A percentile compares a stretch with the other conserved stretches of the same genome.
phyloP scores from a whole-genome alignment of 2,888 invertebrate species.

The Drosophila meridiana region DNA sequence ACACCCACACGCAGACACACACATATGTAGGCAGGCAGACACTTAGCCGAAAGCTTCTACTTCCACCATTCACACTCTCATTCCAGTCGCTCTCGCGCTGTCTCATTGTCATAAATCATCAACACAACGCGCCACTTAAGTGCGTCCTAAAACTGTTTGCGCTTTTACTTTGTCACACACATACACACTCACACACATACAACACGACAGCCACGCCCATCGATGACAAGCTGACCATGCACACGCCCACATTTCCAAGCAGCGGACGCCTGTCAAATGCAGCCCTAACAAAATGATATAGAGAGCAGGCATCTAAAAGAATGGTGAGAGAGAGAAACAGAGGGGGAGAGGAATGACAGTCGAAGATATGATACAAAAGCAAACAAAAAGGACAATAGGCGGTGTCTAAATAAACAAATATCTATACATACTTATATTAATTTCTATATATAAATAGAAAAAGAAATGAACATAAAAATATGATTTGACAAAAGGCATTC shows the following conservation, averaged over 20 bases:
- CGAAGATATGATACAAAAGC: slow-evolving; percentile 35
- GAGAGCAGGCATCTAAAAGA: slow-evolving; percentile 9
- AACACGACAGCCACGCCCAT: slow-evolving; percentile 51
- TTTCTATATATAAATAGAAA: slow-evolving; percentile 27
- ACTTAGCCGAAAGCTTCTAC: slow-evolving; percentile 56
- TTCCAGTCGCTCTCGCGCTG: slow-evolving; percentile 13
- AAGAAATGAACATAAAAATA: slow-evolving; percentile 40
- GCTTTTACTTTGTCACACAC: slow-evolving; percentile 67
- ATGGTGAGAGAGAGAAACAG: neutral
- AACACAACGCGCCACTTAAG: slow-evolving; percentile 77
- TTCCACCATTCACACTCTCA: slow-evolving; percentile 19
- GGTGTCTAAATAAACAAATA: slow-evolving; percentile 34
- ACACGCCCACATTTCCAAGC: slow-evolving; percentile 55
- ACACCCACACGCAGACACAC: slow-evolving; percentile 17
- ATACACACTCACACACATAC: slow-evolving; percentile 18
- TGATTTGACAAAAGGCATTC: slow-evolving; percentile 51
- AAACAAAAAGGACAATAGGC: slow-evolving; percentile 25
- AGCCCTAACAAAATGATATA: slow-evolving; percentile 45
- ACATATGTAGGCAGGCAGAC: slow-evolving; percentile 51
- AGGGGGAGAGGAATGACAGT: neutral
- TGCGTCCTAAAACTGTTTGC: slow-evolving; percentile 77
- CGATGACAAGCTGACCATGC: slow-evolving; percentile 62
- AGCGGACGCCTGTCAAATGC: slow-evolving; percentile 54
- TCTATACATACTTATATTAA: slow-evolving; percentile 30
- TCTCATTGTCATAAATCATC: slow-evolving; percentile 73